Percentiles rank a stretch among this genome's conserved stretches.
phyloP scores from a whole-genome alignment of 2,113 vertebrate species.

The Paracanthobrama guichenoti region DNA sequence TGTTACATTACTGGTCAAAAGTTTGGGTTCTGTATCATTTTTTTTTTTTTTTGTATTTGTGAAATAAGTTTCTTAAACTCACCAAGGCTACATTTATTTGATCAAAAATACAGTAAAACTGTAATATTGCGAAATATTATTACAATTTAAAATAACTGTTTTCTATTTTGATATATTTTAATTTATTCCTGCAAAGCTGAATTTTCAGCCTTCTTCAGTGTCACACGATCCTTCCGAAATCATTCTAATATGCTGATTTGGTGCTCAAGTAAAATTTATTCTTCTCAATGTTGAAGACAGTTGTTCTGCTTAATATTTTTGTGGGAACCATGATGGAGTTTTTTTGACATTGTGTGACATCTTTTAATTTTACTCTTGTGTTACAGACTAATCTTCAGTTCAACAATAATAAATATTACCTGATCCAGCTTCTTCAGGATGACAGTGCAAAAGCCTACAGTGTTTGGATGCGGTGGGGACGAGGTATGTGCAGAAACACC shows the following conservation, averaged over 20 bases:
- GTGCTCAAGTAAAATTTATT: too few relatives aligned
- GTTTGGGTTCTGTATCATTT: not conserved
- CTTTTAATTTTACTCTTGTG: not conserved
- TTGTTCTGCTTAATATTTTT: too few relatives aligned
- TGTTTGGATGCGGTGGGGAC: conserved; percentile 90
- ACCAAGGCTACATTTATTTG: not conserved
- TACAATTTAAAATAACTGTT: not conserved
- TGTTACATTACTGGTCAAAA: not conserved
- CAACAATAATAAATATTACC: conserved; percentile 93
- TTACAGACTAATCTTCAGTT: conserved; percentile 87
- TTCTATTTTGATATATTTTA: not conserved
- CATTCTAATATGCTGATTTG: too few relatives aligned
- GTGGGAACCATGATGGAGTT: too few relatives aligned
- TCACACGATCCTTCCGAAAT: too few relatives aligned
- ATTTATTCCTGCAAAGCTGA: too few relatives aligned
- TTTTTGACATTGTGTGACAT: not conserved
- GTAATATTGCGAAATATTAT: not conserved
- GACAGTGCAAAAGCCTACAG: conserved; percentile 77
- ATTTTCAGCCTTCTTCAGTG: too few relatives aligned
- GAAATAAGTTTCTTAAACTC: not conserved
- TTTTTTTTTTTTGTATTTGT: not conserved
- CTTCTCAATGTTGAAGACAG: too few relatives aligned
- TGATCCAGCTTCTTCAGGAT: conserved; percentile 88
- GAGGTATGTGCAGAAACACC: conserved; percentile 70
- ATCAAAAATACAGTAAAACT: not conserved